A percentile compares a stretch with the other conserved stretches of the same genome.
phyloP scores from a whole-genome alignment of 2,888 invertebrate species.

The Zygaena filipendulae region DNA sequence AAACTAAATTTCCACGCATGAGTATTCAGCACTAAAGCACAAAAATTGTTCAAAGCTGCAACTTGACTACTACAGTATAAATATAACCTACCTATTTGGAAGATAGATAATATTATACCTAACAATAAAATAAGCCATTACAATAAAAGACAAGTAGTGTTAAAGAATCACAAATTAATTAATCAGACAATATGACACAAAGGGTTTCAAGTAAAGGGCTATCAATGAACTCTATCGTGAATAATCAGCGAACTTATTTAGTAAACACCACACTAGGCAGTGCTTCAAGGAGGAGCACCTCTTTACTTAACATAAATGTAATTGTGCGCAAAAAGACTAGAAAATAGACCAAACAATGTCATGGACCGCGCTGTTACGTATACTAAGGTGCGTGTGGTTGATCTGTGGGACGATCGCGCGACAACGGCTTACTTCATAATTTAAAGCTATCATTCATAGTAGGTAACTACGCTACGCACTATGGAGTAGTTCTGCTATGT shows the following conservation, averaged over 20 bases:
- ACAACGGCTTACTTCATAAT: slow-evolving; percentile 28
- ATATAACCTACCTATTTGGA: slow-evolving; percentile 26
- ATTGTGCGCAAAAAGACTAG: slow-evolving; percentile 65
- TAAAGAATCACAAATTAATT: slow-evolving; percentile 36
- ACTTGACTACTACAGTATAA: slow-evolving; percentile 51
- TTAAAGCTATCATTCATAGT: slow-evolving; percentile 53
- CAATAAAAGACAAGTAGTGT: slow-evolving; percentile 56
- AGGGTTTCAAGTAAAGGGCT: too few relatives aligned
- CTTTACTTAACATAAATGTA: too few relatives aligned
- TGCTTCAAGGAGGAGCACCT: too few relatives aligned
- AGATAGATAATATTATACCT: too few relatives aligned
- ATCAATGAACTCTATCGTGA: too few relatives aligned
- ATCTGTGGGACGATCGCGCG: too few relatives aligned
- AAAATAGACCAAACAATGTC: slow-evolving; percentile 46
- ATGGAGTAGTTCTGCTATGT: too few relatives aligned
- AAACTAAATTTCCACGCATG: slow-evolving; percentile 48
- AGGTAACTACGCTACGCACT: too few relatives aligned
- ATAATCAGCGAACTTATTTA: too few relatives aligned
- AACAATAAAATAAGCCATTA: slow-evolving; percentile 53
- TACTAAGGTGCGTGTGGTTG: too few relatives aligned
- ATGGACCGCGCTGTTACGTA: slow-evolving; percentile 42
- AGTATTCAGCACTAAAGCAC: slow-evolving; percentile 68
- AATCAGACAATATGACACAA: slow-evolving; percentile 59
- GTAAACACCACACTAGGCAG: too few relatives aligned
- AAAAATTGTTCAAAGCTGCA: slow-evolving; percentile 64